Base-by-base conservation (phyloP, 2,888 invertebrate species). In the Plagodis pulveraria region DNA sequence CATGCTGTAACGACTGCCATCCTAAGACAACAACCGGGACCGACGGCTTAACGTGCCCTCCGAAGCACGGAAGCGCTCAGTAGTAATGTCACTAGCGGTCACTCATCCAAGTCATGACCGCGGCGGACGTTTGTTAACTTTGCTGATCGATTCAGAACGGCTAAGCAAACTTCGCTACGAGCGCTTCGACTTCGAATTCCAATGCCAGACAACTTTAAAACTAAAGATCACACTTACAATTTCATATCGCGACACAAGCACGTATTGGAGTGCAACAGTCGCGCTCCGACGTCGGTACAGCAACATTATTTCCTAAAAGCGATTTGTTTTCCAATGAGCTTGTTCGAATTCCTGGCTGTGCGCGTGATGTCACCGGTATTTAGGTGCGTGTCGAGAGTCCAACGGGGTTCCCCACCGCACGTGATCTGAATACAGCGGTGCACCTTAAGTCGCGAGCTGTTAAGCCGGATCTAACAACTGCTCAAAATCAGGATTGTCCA, bases 281-380 rank as follows among this genome's bases (percentile, higher is more conserved):
- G 36, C 40, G 40, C 10, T 5, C 10, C 40, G 40, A 22, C 10
- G 40, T 42, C 62, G 60, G 48, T 50, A 58, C 50, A 54, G 42
- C 55, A 65, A 60, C 60, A 58, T 50, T 58, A 50, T 61, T 66
- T 68, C 65, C 52, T 53, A 65, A 67, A 64, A 64, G 56, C 61
- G 54, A 64, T 67, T 63, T 56, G 52, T 61, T 65, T 69, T 61
- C 58, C 58, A 50, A 66, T 73, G 73, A 79, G 72, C 72, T 71
- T 70, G 72, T 71, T 69, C 53, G 72, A 74, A 80, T 79, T 75
- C 73, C 66, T 72, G 63, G 68, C 66, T 74, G 73, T 66, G 69
- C 62, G 72, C 76, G 79, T 86, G 86, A 86, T 87, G 86, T 87
- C 83, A 86, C 76, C 74, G 73, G 74, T 78, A 84, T 88, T 84